Conservation (phyloP, 2,113 vertebrate genomes). For the Maccullochella peelii region DNA sequence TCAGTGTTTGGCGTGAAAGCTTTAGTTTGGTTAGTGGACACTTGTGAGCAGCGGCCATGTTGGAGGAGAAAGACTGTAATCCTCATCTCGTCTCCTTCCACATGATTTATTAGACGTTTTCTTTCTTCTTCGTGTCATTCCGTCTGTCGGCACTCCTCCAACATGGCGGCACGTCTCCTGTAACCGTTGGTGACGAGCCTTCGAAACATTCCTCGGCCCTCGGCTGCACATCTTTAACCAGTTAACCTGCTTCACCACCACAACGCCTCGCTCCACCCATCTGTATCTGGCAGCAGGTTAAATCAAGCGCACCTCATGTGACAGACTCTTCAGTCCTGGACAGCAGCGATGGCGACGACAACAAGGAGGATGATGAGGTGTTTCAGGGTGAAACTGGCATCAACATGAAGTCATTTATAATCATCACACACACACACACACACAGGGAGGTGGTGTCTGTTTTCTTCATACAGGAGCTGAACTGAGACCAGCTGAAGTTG, state of each 20-base stretch:
- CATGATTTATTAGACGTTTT: not conserved
- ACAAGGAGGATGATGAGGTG: conserved; percentile 15
- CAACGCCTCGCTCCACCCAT: not conserved
- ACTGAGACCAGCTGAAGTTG: not conserved
- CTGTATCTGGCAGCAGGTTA: not conserved
- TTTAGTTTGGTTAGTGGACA: not conserved
- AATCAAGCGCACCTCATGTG: conserved; percentile 10
- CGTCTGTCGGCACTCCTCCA: not conserved
- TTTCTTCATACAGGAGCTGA: conserved; percentile 39
- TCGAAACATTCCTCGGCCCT: not conserved
- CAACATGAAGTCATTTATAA: conserved; percentile 27
- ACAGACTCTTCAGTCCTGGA: conserved; percentile 2
- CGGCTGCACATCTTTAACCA: too few species aligned
- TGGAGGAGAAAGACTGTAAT: not conserved
- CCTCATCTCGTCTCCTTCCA: not conserved
- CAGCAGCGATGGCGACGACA: conserved; percentile 2
- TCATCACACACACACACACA: conserved; percentile 4
- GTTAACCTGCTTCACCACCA: not conserved
- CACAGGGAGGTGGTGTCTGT: conserved; percentile 33
- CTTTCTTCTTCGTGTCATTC: not conserved
- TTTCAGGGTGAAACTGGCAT: conserved; percentile 31
- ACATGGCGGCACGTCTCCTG: not conserved
- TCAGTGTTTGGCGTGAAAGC: not conserved
- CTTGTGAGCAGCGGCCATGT: not conserved
- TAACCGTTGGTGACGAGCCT: not conserved